A percentile compares a stretch with the other conserved stretches of the same genome.
phyloP scores from a whole-genome alignment of 2,113 vertebrate species.

The Semnornis frantzii region DNA sequence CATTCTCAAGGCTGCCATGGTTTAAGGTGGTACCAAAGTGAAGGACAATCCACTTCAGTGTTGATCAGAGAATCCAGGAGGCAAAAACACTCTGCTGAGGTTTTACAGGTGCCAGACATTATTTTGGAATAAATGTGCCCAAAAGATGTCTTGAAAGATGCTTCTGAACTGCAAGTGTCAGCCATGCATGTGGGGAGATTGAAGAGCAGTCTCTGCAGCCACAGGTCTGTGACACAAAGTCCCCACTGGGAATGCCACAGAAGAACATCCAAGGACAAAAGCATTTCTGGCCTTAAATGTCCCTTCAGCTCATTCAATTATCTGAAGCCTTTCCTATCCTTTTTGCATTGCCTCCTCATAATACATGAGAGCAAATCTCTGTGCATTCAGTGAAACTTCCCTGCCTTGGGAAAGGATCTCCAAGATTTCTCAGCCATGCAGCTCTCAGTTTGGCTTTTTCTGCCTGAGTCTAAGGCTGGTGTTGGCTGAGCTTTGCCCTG shows the following conservation, averaged over 20 bases:
- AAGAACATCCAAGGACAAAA: slow-evolving; percentile 63
- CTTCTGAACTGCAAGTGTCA: slow-evolving; percentile 34
- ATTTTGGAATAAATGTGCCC: slow-evolving; percentile 42
- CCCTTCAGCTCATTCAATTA: slow-evolving; percentile 45
- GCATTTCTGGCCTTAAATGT: slow-evolving; percentile 23
- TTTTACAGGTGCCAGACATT: slow-evolving; percentile 17
- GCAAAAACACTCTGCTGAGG: slow-evolving; percentile 5
- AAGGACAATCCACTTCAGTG: not conserved
- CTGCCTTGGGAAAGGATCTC: not conserved
- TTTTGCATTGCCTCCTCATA: not conserved
- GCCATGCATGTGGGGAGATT: slow-evolving; percentile 62
- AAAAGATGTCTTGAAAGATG: slow-evolving; percentile 42
- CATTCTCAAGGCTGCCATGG: not conserved
- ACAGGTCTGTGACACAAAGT: slow-evolving; percentile 48
- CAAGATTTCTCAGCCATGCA: not conserved
- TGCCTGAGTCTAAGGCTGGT: not conserved
- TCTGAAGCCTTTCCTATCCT: not conserved
- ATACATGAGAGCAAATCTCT: slow-evolving; percentile 21
- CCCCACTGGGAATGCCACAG: slow-evolving; percentile 3
- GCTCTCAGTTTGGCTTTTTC: not conserved
- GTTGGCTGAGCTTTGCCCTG: not conserved
- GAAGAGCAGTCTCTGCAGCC: slow-evolving; percentile 61
- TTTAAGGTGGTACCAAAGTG: not conserved
- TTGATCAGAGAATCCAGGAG: not conserved
- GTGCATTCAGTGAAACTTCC: not conserved